These are phyloP conservation scores for Diplodus sargus DNA, from an alignment of 2,797 vertebrate genomes.

Conservation along the genomic window DNA sequence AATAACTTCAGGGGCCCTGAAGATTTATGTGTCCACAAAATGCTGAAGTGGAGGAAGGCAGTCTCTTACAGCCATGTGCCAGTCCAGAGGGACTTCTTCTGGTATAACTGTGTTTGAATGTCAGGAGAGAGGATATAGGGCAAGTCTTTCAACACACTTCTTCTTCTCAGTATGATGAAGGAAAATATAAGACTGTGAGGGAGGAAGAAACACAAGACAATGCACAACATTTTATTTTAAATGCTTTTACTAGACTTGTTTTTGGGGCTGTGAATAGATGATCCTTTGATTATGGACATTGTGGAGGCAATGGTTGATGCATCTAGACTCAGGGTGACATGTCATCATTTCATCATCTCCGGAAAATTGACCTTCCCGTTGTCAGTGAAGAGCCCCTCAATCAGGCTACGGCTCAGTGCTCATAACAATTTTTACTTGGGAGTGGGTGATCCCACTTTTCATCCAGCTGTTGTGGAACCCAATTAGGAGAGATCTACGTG, in stretches of 20 bases:
- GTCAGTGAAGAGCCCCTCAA: slow-evolving; percentile 53
- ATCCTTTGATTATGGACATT: slow-evolving; percentile 50
- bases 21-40: slow-evolving; percentile 51
- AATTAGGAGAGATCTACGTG: not conserved
- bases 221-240: slow-evolving; percentile 65
- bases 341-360: slow-evolving; percentile 57
- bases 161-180: slow-evolving; percentile 37
- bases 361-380: slow-evolving; percentile 44
- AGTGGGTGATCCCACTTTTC: slow-evolving; percentile 3
- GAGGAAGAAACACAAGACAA: slow-evolving; percentile 27
- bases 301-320: slow-evolving; percentile 56
- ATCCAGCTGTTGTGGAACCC: slow-evolving; percentile 6
- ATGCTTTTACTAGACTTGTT: slow-evolving; percentile 58
- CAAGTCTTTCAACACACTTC: slow-evolving; percentile 42
- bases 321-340: slow-evolving; percentile 65
- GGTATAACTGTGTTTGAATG: slow-evolving; percentile 63
- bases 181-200: slow-evolving; percentile 38
- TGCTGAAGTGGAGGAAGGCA: slow-evolving; percentile 37
- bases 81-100: slow-evolving; percentile 45
- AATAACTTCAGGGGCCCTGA: slow-evolving; percentile 60
- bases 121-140: slow-evolving; percentile 36
- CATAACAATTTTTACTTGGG: slow-evolving; percentile 22
- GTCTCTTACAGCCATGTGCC: slow-evolving; percentile 47
- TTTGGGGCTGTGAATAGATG: slow-evolving; percentile 22
- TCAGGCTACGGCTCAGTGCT: slow-evolving; percentile 51